A percentile compares a stretch with the other conserved stretches of the same genome.
Conservation (phyloP, 30 jellyfish, hydroid and myxozoan genomes). For the Rhopilema esculentum region DNA sequence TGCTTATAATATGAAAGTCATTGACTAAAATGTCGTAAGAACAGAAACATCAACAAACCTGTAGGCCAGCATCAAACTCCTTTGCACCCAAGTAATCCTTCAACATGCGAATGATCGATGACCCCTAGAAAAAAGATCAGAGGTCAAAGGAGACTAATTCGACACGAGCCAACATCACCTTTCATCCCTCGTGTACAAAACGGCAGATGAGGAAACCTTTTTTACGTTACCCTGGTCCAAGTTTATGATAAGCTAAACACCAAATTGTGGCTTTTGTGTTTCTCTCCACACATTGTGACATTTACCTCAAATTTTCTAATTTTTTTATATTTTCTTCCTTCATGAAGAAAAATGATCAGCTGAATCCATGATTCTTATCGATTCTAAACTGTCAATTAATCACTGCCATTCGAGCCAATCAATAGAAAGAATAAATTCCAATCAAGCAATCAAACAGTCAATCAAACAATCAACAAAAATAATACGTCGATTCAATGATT, state of each 20-base stretch:
- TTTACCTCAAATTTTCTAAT: no score
- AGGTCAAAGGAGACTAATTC: background rate
- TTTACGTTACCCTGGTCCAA: no score
- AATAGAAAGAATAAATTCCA: no score
- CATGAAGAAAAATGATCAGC: no score
- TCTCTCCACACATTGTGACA: no score
- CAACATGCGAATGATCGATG: constrained; percentile 87
- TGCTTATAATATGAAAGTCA: background rate
- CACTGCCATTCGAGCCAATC: no score
- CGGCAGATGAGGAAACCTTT: no score
- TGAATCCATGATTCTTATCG: no score
- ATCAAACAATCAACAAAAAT: background rate
- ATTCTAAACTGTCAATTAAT: no score
- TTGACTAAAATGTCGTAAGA: background rate
- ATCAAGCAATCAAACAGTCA: background rate
- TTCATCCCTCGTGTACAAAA: background rate
- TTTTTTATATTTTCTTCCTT: no score
- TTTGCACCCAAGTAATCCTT: constrained; percentile 68
- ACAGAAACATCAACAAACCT: constrained; percentile 24
- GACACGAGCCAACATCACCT: background rate
- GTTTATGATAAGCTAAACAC: no score
- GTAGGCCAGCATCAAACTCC: constrained; percentile 81
- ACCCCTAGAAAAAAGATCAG: constrained; percentile 71
- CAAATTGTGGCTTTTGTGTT: no score
- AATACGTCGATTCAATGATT: background rate